phyloP scores from a whole-genome alignment of 1,140 invertebrate species.

The Drosophila nannoptera region DNA sequence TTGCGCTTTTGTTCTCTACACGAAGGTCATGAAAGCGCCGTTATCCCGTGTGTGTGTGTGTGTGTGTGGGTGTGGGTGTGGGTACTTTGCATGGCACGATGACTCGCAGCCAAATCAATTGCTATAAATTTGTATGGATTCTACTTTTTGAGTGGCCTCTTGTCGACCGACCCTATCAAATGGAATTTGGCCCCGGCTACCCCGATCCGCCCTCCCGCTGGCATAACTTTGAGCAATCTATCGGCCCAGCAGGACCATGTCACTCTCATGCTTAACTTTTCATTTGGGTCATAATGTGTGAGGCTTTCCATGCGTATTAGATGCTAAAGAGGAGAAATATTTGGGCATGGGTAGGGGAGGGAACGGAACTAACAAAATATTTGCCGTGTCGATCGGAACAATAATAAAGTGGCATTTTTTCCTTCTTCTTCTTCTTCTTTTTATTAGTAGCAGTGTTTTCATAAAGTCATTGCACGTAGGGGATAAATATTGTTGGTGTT shows the following conservation, averaged over 20 bases:
- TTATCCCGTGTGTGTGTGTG: conserved; percentile 1
- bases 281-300: conserved; percentile 24
- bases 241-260: conserved; percentile 26
- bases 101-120: conserved; percentile 61
- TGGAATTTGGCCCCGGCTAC: conserved; percentile 21
- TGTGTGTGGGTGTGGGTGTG: conserved; percentile 19
- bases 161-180: conserved; percentile 18
- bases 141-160: conserved; percentile 54
- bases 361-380: conserved; percentile 52
- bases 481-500: conserved; percentile 31
- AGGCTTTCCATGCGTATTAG: conserved; percentile 63
- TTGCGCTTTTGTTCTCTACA: conserved; percentile 50
- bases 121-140: conserved; percentile 68
- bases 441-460: conserved; percentile 1
- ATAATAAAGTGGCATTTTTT: conserved; percentile 59
- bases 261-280: conserved; percentile 36
- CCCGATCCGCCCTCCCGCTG: neutral
- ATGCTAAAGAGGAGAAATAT: conserved; percentile 64
- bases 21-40: neutral
- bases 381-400: conserved; percentile 49
- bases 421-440: conserved; percentile 32
- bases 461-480: conserved; percentile 32
- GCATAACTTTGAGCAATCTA: conserved; percentile 34
- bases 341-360: conserved; percentile 26
- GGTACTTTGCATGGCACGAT: conserved; percentile 40